Conservation (phyloP, 1,140 invertebrate species). For the Acromyrmex heyeri region DNA sequence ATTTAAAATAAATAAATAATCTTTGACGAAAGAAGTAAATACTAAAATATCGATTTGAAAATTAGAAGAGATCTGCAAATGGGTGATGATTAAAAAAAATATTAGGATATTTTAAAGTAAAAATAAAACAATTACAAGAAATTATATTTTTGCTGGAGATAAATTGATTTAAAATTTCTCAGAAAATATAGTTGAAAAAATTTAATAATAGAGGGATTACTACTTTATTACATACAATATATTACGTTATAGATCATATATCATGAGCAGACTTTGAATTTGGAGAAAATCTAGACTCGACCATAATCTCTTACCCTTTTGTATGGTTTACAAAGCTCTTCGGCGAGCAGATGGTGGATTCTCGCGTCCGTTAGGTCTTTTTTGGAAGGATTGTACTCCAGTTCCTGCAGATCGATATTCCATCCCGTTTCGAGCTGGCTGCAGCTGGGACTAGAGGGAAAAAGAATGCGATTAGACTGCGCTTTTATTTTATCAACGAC, state of each 20-base stretch:
- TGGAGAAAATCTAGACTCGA: neutral
- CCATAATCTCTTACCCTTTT: conserved; percentile 90
- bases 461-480: conserved; percentile 41
- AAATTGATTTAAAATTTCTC: neutral
- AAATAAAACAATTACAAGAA: neutral
- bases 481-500: conserved; percentile 24
- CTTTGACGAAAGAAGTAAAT: neutral
- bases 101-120: neutral
- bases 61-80: too few species aligned
- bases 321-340: conserved; percentile 96
- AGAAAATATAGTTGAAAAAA: neutral
- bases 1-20: neutral
- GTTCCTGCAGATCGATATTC: conserved; percentile 97
- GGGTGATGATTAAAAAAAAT: neutral
- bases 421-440: conserved; percentile 93
- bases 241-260: conserved; percentile 6
- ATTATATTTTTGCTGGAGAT: neutral
- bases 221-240: conserved; percentile 20
- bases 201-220: neutral
- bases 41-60: neutral
- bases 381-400: conserved; percentile 96
- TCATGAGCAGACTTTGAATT: neutral
- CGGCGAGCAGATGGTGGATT: conserved; percentile 96
- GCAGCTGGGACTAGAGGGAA: conserved; percentile 90
- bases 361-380: conserved; percentile 96